Conservation (phyloP, 2,797 vertebrate genomes). For the Gymnoscopelus braueri region DNA sequence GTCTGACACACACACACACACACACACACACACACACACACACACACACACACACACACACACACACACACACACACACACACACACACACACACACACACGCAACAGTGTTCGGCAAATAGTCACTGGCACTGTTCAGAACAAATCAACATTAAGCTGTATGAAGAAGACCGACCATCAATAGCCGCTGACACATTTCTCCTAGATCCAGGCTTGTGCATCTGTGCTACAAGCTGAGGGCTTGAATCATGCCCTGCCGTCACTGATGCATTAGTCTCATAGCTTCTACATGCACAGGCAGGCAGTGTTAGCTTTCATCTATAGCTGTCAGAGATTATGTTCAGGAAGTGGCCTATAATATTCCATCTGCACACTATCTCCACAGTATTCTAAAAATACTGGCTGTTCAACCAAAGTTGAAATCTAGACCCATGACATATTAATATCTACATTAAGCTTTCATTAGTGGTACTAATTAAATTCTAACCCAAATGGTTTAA, state of each 20-base stretch:
- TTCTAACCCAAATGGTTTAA: neutral
- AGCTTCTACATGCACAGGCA: conserved; percentile 35
- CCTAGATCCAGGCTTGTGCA: conserved; percentile 54
- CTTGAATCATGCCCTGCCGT: conserved; percentile 30
- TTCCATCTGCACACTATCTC: conserved; percentile 12
- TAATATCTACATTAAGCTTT: neutral
- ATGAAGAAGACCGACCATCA: conserved; percentile 38
- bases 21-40: no score
- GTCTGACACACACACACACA: no score
- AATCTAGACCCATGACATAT: neutral
- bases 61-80: no score
- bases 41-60: no score
- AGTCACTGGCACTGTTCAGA: conserved; percentile 55
- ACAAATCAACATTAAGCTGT: conserved; percentile 49
- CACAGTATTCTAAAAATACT: conserved; percentile 2
- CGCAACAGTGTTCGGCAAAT: conserved; percentile 25
- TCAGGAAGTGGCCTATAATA: conserved; percentile 34
- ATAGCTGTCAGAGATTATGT: conserved; percentile 39
- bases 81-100: conserved; percentile 9
- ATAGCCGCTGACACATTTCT: conserved; percentile 48
- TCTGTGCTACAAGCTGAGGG: conserved; percentile 63
- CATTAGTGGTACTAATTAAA: conserved; percentile 17
- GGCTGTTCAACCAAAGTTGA: neutral
- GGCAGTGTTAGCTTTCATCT: conserved; percentile 46
- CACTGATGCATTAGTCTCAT: conserved; percentile 67